Percentiles rank a stretch among this genome's conserved stretches.
These are phyloP conservation scores for Eurois occulta DNA, from an alignment of 2,888 invertebrate species.

Conservation along the genomic window DNA sequence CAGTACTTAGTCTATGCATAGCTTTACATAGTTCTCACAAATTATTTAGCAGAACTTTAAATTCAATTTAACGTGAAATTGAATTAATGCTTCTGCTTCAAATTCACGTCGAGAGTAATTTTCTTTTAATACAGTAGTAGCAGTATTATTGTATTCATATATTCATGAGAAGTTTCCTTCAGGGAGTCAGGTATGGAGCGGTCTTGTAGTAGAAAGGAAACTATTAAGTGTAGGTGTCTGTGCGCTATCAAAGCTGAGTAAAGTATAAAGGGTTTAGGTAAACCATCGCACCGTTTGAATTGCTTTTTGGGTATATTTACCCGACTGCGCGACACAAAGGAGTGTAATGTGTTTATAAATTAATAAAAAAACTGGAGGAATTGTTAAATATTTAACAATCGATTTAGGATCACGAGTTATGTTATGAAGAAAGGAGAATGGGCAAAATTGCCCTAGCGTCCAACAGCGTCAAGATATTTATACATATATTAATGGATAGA, in stretches of 20 bases:
- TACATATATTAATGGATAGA: too few species aligned
- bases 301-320: background rate
- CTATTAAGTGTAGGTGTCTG: conserved; percentile 13
- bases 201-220: conserved; percentile 23
- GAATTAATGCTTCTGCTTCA: conserved; percentile 37
- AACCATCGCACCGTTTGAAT: background rate
- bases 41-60: conserved; percentile 23
- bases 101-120: conserved; percentile 47
- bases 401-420: too few species aligned
- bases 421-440: too few species aligned
- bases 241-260: background rate
- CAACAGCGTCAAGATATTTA: too few species aligned
- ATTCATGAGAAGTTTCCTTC: conserved; percentile 50
- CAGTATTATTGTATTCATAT: conserved; percentile 52
- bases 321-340: too few species aligned
- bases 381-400: too few species aligned
- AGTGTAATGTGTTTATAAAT: too few species aligned
- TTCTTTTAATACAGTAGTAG: conserved; percentile 40
- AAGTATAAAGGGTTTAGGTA: background rate
- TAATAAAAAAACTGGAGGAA: too few species aligned
- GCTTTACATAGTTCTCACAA: conserved; percentile 18
- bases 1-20: conserved; percentile 1
- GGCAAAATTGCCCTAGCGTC: too few species aligned
- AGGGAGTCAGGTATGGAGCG: conserved; percentile 18
- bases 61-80: conserved; percentile 39